A percentile compares a stretch with the other conserved stretches of the same genome.
These are phyloP conservation scores for Siniperca obscura DNA, from an alignment of 2,797 vertebrate genomes.

Conservation along the genomic window DNA sequence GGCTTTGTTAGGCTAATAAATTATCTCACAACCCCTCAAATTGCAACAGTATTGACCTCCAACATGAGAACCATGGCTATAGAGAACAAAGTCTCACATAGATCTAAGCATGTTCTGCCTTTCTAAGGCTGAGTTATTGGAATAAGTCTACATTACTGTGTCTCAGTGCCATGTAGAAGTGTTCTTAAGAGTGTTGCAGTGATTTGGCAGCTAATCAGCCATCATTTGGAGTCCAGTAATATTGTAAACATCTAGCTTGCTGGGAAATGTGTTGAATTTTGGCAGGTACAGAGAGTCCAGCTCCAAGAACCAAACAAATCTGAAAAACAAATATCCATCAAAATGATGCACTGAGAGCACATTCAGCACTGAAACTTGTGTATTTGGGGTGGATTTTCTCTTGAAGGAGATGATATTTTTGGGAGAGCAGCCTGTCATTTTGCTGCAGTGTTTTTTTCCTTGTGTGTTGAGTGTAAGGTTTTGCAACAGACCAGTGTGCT, in stretches of 20 bases:
- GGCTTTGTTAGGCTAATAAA: neutral
- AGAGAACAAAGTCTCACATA: neutral
- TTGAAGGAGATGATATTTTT: constrained; percentile 8
- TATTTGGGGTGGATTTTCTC: constrained; percentile 6
- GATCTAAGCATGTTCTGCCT: neutral
- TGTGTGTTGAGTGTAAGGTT: neutral
- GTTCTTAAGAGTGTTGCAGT: neutral
- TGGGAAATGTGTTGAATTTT: neutral
- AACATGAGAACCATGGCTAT: neutral
- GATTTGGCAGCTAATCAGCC: constrained; percentile 8
- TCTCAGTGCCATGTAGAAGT: neutral
- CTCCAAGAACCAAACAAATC: neutral
- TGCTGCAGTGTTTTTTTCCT: neutral
- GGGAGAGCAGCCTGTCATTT: constrained; percentile 8
- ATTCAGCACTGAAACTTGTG: neutral
- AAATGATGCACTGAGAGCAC: neutral
- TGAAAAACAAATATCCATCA: neutral
- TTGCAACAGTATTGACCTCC: neutral
- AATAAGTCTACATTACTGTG: neutral
- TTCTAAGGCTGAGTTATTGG: neutral
- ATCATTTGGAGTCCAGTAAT: neutral
- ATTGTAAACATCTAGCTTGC: constrained; percentile 32
- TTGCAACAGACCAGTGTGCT: neutral
- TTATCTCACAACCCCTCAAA: neutral
- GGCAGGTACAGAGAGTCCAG: constrained; percentile 14